Evolutionary conservation across 2,888 invertebrate species (phyloP).

Genomic region (Steinernema carpocapsae): DNA sequence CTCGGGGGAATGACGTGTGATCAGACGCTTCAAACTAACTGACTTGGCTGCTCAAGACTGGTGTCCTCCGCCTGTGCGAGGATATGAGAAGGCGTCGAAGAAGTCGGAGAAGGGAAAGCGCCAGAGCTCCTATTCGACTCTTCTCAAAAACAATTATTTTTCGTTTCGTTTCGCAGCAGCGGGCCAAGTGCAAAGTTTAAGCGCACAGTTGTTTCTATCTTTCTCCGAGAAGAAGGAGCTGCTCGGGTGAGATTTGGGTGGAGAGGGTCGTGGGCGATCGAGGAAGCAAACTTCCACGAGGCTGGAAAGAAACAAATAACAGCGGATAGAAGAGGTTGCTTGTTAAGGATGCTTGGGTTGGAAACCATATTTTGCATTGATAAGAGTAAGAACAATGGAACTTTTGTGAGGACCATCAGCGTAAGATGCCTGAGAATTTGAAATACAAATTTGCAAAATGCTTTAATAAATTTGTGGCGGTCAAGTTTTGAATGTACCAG

Average conservation of each 20-base stretch:
- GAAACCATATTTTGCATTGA: too few species aligned
- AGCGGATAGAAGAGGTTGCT: too few species aligned
- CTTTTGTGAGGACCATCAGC: too few species aligned
- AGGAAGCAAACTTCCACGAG: constrained; percentile 5
- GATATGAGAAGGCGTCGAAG: background rate
- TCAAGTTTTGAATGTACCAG: too few species aligned
- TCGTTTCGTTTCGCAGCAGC: constrained; percentile 29
- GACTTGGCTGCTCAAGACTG: background rate
- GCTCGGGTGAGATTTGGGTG: background rate
- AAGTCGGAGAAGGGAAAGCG: background rate
- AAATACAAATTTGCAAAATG: too few species aligned
- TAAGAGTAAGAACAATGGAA: too few species aligned
- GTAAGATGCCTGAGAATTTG: too few species aligned
- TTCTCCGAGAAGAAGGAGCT: background rate
- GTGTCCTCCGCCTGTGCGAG: too few species aligned
- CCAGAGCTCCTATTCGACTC: constrained; percentile 21
- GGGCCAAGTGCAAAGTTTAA: constrained; percentile 35
- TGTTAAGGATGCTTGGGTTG: too few species aligned
- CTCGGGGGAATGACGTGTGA: constrained; percentile 32
- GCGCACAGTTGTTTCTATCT: constrained; percentile 23
- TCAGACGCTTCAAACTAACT: constrained; percentile 19
- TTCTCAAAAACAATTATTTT: constrained; percentile 35
- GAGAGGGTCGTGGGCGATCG: background rate
- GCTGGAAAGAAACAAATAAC: background rate
- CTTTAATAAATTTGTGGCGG: too few species aligned